Evolutionary conservation across 1,140 invertebrate genomes (phyloP), one percentile per base, ranked within the genome.

Genomic region (Euura lappo): DNA sequence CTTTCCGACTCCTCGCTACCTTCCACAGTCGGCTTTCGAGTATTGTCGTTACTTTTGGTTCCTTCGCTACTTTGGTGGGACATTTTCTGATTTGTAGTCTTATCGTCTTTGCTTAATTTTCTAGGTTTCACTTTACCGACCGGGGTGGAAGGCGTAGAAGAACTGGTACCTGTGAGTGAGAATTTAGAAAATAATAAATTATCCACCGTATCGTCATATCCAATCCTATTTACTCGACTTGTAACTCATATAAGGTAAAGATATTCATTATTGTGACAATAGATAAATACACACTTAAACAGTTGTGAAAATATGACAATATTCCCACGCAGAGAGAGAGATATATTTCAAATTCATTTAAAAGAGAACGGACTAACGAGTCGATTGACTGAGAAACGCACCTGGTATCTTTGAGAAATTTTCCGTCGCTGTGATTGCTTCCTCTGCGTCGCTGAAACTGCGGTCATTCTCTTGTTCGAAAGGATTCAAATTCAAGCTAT

Each of bases 391-490:
- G 10, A 60, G 65, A 71, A 71, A 10, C 11, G 44, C 84, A 86
- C 85, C 85, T 79, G 85, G 80, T 73, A 81, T 72, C 71, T 77
- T 81, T 72, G 75, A 83, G 73, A 83, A 77, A 77, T 81, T 84
- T 80, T 85, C 85, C 65, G 82, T 81, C 73, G 80, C 81, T 66
- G 82, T 76, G 72, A 86, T 83, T 72, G 86, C 84, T 83, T 88
- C 85, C 72, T 87, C 86, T 42, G 85, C 85, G 82, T 88, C 85
- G 66, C 85, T 87, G 74, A 83, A 84, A 68, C 80, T 85, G 44
- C 81, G 79, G 75, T 84, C 84, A 76, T 84, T 80, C 80, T 86
- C 83, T 81, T 84, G 78, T 78, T 87, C 83, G 72, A 83, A 79
- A 6, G 81, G 79, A 74, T 79, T 80, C 46, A 77, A 77, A 76